Percentiles rank a stretch among this genome's conserved stretches.
These are phyloP conservation scores for Enteromius paludinosus DNA, from an alignment of 2,797 vertebrate genomes.

Conservation along the genomic window DNA sequence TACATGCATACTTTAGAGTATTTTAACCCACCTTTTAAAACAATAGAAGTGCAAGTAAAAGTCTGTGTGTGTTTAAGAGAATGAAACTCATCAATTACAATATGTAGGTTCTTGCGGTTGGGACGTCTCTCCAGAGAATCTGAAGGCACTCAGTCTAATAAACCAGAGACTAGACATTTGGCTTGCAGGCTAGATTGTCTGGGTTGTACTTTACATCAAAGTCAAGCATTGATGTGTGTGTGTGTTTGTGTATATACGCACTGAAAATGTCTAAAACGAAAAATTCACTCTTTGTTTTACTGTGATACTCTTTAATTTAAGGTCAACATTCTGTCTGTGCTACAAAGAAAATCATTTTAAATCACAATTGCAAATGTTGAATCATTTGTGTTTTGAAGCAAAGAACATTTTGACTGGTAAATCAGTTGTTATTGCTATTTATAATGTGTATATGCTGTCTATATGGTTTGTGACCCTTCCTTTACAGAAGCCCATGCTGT, in stretches of 20 bases:
- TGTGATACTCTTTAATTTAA: neutral
- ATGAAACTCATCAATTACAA: neutral
- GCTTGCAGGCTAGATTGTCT: slow-evolving; percentile 19
- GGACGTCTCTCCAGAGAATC: slow-evolving; percentile 1
- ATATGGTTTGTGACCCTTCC: neutral
- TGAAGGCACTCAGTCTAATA: slow-evolving; percentile 7
- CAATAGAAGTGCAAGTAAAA: neutral
- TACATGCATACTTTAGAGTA: neutral
- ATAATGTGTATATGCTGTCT: too few relatives aligned
- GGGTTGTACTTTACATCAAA: neutral
- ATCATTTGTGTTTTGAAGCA: neutral
- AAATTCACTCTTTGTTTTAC: neutral
- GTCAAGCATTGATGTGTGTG: neutral
- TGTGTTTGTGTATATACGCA: neutral
- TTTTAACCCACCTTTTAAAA: neutral
- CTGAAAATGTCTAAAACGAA: neutral
- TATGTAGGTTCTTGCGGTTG: neutral
- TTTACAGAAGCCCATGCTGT: neutral
- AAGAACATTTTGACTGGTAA: neutral
- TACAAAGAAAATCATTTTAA: neutral
- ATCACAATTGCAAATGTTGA: neutral
- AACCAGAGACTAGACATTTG: slow-evolving; percentile 2
- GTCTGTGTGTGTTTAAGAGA: neutral
- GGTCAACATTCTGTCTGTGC: neutral
- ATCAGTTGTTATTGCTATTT: neutral